Percentiles rank a stretch among this genome's conserved stretches.
Conservation (phyloP, 2,113 vertebrate species). For the Lanius ludovicianus region DNA sequence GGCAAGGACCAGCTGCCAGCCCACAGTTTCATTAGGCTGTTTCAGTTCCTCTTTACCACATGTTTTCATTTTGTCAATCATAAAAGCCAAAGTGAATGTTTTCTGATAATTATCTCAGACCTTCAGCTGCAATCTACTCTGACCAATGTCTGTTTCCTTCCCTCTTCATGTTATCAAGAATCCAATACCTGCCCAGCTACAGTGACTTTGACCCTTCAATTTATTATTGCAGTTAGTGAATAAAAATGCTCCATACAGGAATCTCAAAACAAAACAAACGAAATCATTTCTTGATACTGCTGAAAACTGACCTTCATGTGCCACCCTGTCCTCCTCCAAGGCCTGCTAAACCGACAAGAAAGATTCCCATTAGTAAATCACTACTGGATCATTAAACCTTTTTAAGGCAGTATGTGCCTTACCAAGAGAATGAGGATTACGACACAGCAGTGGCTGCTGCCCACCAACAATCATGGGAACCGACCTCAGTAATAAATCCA, state of each 20-base stretch:
- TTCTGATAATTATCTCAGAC: background rate
- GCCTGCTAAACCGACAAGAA: conserved; percentile 30
- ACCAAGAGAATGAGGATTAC: conserved; percentile 79
- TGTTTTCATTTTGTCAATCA: fast-evolving
- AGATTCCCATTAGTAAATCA: conserved; percentile 76
- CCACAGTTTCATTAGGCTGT: background rate
- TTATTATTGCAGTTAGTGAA: background rate
- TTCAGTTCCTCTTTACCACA: fast-evolving
- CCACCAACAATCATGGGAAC: conserved; percentile 77
- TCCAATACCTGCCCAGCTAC: background rate
- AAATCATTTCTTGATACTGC: conserved; percentile 13
- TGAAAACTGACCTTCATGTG: conserved; percentile 36
- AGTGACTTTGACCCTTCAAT: background rate
- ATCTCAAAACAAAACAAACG: background rate
- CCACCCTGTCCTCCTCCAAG: background rate
- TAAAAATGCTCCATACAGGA: background rate
- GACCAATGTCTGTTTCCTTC: background rate
- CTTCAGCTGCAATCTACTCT: background rate
- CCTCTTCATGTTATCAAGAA: background rate
- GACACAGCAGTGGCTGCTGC: conserved; percentile 66
- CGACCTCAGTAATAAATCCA: conserved; percentile 71
- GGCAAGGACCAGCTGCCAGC: background rate
- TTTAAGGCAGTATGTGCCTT: conserved; percentile 69
- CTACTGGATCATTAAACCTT: conserved; percentile 75
- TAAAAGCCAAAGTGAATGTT: background rate